phyloP scores from a whole-genome alignment of 2,797 vertebrate genomes.

The Sciurus vulgaris region DNA sequence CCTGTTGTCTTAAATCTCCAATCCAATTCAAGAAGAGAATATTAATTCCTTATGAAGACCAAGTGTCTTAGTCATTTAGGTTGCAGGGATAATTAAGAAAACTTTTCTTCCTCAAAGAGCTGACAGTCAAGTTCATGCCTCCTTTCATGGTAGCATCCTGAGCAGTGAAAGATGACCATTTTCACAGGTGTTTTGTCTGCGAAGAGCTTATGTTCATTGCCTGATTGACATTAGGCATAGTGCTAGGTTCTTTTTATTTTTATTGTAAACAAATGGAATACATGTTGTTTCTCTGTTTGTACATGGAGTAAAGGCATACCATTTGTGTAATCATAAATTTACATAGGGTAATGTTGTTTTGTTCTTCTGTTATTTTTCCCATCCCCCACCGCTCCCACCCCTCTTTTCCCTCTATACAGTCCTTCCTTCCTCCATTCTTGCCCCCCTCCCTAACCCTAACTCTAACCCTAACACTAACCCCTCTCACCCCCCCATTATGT shows the following conservation, averaged over 20 bases:
- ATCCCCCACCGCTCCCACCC: too few relatives aligned
- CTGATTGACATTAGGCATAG: background rate
- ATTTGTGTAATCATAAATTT: too few relatives aligned
- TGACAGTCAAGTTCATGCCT: background rate
- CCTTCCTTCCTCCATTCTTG: too few relatives aligned
- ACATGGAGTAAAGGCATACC: too few relatives aligned
- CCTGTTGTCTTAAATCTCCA: background rate
- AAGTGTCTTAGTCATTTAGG: background rate
- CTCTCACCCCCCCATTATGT: too few relatives aligned
- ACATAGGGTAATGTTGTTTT: too few relatives aligned
- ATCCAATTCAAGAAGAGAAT: background rate
- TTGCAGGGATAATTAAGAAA: background rate
- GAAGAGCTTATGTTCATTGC: background rate
- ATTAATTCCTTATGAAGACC: background rate
- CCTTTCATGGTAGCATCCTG: background rate
- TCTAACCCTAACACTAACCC: too few relatives aligned
- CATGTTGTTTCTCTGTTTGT: too few relatives aligned
- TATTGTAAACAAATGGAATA: too few relatives aligned
- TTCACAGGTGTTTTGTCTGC: background rate
- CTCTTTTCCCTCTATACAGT: too few relatives aligned
- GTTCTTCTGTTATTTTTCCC: too few relatives aligned
- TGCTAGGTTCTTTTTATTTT: background rate
- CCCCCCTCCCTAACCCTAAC: too few relatives aligned
- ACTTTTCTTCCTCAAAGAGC: background rate
- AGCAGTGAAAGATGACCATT: background rate